Base-by-base conservation (phyloP, 2,797 vertebrate genomes). In the Gymnothorax javanicus region DNA sequence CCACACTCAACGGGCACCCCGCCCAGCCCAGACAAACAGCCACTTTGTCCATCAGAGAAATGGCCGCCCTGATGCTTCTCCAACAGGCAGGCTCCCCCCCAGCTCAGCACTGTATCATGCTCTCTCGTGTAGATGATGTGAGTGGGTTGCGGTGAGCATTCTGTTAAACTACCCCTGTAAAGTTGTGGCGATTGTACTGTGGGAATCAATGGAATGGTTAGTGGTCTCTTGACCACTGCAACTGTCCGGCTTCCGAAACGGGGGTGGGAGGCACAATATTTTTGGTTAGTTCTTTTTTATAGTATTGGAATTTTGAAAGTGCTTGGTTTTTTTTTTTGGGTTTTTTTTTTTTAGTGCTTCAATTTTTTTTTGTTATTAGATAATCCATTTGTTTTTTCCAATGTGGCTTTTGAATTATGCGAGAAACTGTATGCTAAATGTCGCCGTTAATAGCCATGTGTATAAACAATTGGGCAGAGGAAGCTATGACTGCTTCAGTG, bases 11-110 rank as follows among this genome's bases (percentile, higher is more conserved):
- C 84, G 92, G 94, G 93, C 93, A 89, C 91, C 92, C 90, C 92
- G 93, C 93, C 89, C 86, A 89, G 92, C 89, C 91, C 90, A 93
- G 92, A 95, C 94, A 95, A 95, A 95, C 91, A 90, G 94, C 89
- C 93, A 95, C 94, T 95, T 95, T 95, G 95, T 96, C 94, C 92
- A 94, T 93, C 93, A 91, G 93, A 94, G 94, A 95, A 96, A 95
- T 93, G 93, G 93, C 94, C 95, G 95, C 95, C 94, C 95, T 94
- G 94, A 94, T 94, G 95, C 95, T 94, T 93, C 94, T 93, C 92
- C 93, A 62, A 17, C 60, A 93, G 33, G 33, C 33, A 43, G 33
- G 33, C 33, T 43, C 33, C 33, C 33, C 33, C 33, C 33, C 33
- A 43, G 33, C 33, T 43, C 33, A 43, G 81, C 56, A 23, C 57